Base-by-base conservation (phyloP, 2,888 invertebrate species). In the Hirtodrosophila trivittata region DNA sequence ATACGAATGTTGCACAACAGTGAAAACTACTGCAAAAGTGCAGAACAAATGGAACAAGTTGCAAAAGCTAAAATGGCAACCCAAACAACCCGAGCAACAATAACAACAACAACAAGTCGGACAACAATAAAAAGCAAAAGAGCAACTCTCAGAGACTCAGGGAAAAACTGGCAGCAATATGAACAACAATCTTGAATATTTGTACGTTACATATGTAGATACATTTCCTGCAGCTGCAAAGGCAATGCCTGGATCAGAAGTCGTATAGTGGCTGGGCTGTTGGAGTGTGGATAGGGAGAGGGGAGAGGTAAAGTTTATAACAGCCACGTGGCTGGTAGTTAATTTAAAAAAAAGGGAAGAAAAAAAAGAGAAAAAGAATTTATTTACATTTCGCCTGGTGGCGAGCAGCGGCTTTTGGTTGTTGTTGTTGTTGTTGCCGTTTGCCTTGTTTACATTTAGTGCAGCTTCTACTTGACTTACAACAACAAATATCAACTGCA, bases 131-230 rank as follows among this genome's bases (percentile, higher is more conserved):
- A n/a, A 63, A 2, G 18, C 18, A 21, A 21, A 21, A 21, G 18
- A 5, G 18, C 18, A 21, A 21, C 18, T 3, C 18, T 2, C 3
- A 21, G 12, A 37, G 57, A 43, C 58, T 64, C 65, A 50, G 47
- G 51, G 18, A 21, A 21, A 21, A 21, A 57, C 72, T 63, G 68
- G 46, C 78, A 68, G 70, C 76, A 68, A 82, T 78, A 78, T 78
- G 78, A 78, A 75, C 82, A 82, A 78, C 76, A 78, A 82, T 78
- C 83, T 80, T 80, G 76, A 80, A 80, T 82, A 80, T 80, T 80
- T 76, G 74, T 64, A 78, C 70, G 74, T 66, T 78, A 76, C 83
- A 78, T 80, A 82, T 80, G 83, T 78, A 82, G 80, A 78, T 80
- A 82, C 75, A 78, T 80, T 82, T 82, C 76, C 80, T 82, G 76